Base-by-base conservation (phyloP, 2,797 vertebrate genomes). In the Antennarius maculatus region DNA sequence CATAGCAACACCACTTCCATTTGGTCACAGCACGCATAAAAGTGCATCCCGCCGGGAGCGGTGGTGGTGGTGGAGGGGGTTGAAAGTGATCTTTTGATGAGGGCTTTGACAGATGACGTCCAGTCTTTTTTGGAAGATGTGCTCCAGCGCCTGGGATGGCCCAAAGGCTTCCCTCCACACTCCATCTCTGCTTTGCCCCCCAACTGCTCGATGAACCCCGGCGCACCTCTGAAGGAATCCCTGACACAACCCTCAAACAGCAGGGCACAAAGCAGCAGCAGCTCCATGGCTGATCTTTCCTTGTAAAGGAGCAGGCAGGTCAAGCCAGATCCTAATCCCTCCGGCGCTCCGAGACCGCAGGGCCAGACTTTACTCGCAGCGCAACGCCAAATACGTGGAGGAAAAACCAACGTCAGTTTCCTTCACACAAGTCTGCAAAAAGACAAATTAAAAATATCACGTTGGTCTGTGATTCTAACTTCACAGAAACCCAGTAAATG, bases 161-260 rank as follows among this genome's bases (percentile, higher is more conserved):
- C 80, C 66, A 77, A 52, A 84, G 81, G 66, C 77, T 79, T 81
- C 52, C 55, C 57, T 28, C 41, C 46, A 7, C 54, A 23, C 69
- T 54, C 71, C 70, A 62, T 42, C 76, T 58, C 62, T 10, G 41
- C 67, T 75, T 79, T 17, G 39, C 67, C 89, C 88, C 82, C 88
- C 89, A 65, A 80, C 92, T 91, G 91, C 74, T 92, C 46, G 66
- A 78, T 92, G 92, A 92, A 92, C 91, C 89, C 77, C 69, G 37
- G 69, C 89, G 91, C 89, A 87, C 91, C 86, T 78, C 59, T 86
- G 76, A 84, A 92, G 90, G 89, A 92, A 92, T 92, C 92, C 87
- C 89, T 85, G 84, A 91, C 83, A 84, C 87, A 85, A 72, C 80
- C 78, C 76, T 91, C 88, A 92, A 92, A 93, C 91, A 93, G 92